phyloP scores from a whole-genome alignment of 2,797 vertebrate species.

The Sebastes glaucus region DNA sequence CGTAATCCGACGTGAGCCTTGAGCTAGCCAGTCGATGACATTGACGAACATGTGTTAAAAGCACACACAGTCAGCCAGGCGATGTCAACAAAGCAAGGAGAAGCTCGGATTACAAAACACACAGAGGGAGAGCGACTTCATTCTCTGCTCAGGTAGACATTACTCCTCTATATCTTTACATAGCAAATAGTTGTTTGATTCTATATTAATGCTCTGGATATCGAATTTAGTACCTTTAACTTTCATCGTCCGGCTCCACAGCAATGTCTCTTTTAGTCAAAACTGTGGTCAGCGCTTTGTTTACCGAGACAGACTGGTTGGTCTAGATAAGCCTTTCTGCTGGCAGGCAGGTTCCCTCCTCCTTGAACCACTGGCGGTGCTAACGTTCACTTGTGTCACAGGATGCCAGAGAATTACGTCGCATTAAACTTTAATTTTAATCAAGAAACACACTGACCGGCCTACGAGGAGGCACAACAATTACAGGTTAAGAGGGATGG shows the following conservation, averaged over 20 bases:
- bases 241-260: fast-evolving
- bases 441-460: neutral
- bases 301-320: neutral
- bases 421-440: constrained; percentile 35
- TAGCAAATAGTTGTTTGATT: no score
- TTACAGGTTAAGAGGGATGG: constrained; percentile 8
- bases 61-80: no score
- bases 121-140: no score
- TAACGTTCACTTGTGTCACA: neutral
- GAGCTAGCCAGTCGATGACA: no score
- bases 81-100: no score
- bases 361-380: neutral
- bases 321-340: neutral
- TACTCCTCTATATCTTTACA: no score
- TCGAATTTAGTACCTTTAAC: no score
- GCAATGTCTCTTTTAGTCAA: neutral
- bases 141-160: no score
- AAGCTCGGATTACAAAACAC: no score
- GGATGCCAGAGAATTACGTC: neutral
- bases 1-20: no score
- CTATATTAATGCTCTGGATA: no score
- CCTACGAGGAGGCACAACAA: neutral
- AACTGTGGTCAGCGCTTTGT: neutral
- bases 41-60: fast-evolving
- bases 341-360: neutral